Base-by-base conservation (phyloP, 2,113 vertebrate genomes). In the Mobula hypostoma region DNA sequence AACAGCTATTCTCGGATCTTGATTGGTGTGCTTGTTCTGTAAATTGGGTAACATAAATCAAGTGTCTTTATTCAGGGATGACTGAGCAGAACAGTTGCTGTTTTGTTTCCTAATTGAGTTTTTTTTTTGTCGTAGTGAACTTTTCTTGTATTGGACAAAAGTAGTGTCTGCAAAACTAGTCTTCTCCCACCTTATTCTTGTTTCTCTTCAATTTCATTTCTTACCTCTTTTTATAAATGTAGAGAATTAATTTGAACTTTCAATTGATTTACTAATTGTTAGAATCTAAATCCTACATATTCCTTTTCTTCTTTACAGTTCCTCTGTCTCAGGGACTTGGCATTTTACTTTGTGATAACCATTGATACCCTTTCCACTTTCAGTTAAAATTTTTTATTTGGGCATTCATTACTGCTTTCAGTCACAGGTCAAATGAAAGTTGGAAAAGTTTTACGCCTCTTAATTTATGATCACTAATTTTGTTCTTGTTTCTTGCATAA, bases 281-380 rank as follows among this genome's bases (percentile, higher is more conserved):
- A 29, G 91, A 29, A 21, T 76, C 91, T 93, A 56, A 93, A 93
- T 29, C 36, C 70, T 82, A 17, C 61, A 77, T 95, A 83, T 76
- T 85, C 94, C 95, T 94, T 96, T 95, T 97, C 96, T 96, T 94
- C 94, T 95, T 97, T 96, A 95, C 98, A 99, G 98, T 97, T 98
- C 97, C 95, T 98, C 98, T 97, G 97, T 98, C 97, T 98, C 98
- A 96, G 98, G 98, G 96, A 99, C 98, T 96, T 99, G 98, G 98
- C 98, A 99, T 97, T 98, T 99, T 96, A 99, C 98, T 97, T 98
- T 99, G 97, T 99, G 98, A 99, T 99, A 99, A 98, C 98, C 97
- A 97, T 96, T 97, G 97, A 97, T 97, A 96, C 98, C 94, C 96
- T 97, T 98, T 98, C 97, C 97, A 96, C 80, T 95, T 95, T 95